Percentiles rank a stretch among this genome's conserved stretches.
Evolutionary conservation across 2,888 invertebrate genomes (phyloP).

Genomic region (Apodemia hepburni): DNA sequence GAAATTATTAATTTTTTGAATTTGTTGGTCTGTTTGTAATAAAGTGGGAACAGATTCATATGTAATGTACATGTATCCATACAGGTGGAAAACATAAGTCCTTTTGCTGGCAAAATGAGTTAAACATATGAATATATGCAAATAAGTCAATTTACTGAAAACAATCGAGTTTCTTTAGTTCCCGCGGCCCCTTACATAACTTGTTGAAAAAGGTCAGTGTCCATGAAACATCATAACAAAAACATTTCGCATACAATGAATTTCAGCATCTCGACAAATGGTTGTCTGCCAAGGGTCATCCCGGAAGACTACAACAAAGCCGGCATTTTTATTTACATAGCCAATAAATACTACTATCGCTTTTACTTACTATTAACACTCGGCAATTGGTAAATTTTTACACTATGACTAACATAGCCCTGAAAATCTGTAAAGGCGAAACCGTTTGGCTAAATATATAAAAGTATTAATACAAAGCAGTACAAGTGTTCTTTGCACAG

Average conservation of each 20-base stretch:
- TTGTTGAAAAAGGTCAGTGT: not conserved
- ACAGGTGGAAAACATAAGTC: too few relatives aligned
- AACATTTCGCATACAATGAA: constrained; percentile 13
- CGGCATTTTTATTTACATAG: not conserved
- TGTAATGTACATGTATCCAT: too few relatives aligned
- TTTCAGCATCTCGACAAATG: not conserved
- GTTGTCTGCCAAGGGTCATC: constrained; percentile 21
- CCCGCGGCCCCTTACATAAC: not conserved
- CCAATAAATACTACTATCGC: not conserved
- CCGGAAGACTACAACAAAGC: not conserved
- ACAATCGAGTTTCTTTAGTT: not conserved
- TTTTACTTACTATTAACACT: not conserved
- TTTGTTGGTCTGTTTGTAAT: too few relatives aligned
- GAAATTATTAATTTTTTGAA: too few relatives aligned
- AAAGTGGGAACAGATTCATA: too few relatives aligned
- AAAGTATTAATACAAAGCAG: not conserved
- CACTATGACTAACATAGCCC: not conserved
- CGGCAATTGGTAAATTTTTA: not conserved
- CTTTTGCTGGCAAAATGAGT: too few relatives aligned
- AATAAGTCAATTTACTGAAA: not conserved
- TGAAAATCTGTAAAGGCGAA: not conserved
- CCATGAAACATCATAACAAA: constrained; percentile 5
- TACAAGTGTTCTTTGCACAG: not conserved
- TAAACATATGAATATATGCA: not conserved
- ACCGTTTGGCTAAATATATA: not conserved